Conservation (phyloP, 1,140 invertebrate species). For the Philopotamus ludificatus region DNA sequence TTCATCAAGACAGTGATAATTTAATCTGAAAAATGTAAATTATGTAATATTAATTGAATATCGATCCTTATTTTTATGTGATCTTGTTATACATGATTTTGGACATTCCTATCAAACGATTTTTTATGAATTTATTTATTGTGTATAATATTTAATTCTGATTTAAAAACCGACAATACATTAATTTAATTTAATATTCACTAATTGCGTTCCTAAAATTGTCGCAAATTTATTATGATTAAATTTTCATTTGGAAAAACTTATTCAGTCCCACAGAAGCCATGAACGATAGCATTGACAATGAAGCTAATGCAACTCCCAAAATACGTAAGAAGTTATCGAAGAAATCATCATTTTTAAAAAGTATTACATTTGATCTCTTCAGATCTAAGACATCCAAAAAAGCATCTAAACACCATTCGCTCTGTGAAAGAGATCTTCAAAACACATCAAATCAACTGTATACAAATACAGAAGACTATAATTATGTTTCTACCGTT, state of each 20-base stretch:
- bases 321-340: slow-evolving; percentile 58
- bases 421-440: slow-evolving; percentile 52
- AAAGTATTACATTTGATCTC: slow-evolving; percentile 55
- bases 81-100: too few relatives aligned
- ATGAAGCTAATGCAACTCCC: slow-evolving; percentile 53
- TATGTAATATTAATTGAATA: too few relatives aligned
- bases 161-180: too few relatives aligned
- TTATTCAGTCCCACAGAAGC: slow-evolving; percentile 55
- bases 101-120: not conserved
- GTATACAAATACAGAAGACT: slow-evolving; percentile 52
- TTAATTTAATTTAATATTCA: too few relatives aligned
- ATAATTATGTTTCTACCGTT: slow-evolving; percentile 49
- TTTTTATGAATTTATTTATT: not conserved
- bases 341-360: slow-evolving; percentile 57
- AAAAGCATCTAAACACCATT: slow-evolving; percentile 55
- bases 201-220: too few relatives aligned
- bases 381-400: slow-evolving; percentile 54
- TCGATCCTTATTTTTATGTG: not conserved
- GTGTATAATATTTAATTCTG: too few relatives aligned
- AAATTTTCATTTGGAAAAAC: slow-evolving; percentile 34
- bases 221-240: too few relatives aligned
- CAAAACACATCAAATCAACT: slow-evolving; percentile 44
- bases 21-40: not conserved
- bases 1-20: not conserved
- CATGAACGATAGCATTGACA: slow-evolving; percentile 54